A percentile compares a stretch with the other conserved stretches of the same genome.
Evolutionary conservation across 2,113 vertebrate genomes (phyloP).

Genomic region (Prionailurus bengalensis): DNA sequence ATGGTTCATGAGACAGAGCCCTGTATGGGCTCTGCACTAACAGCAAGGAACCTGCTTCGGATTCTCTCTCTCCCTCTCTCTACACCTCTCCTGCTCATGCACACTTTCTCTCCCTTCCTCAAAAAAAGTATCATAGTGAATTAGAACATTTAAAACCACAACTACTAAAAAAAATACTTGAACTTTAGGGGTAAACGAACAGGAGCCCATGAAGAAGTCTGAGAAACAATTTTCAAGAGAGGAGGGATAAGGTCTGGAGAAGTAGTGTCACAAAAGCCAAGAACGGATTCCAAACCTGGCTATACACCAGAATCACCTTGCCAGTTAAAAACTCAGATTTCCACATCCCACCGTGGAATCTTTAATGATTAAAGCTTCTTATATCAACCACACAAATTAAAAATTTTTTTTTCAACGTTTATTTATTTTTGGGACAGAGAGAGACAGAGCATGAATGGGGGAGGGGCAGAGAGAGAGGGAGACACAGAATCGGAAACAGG

Average conservation of each 20-base stretch:
- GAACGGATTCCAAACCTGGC: background rate
- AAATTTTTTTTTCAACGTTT: too few species aligned
- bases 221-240: background rate
- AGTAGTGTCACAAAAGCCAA: background rate
- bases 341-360: background rate
- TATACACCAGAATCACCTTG: background rate
- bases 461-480: too few species aligned
- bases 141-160: constrained; percentile 3
- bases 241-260: background rate
- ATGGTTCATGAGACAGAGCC: too few species aligned
- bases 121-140: background rate
- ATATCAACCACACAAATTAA: background rate
- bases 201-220: background rate
- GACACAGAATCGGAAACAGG: too few species aligned
- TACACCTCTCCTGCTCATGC: too few species aligned
- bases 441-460: too few species aligned
- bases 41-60: too few species aligned
- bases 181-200: background rate
- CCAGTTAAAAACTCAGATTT: constrained; percentile 12
- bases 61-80: too few species aligned
- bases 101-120: too few species aligned
- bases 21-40: too few species aligned
- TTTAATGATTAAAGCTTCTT: constrained; percentile 13
- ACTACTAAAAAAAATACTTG: background rate
- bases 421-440: too few species aligned